Evolutionary conservation across 2,797 vertebrate genomes (phyloP).

Genomic region (Sebastes taczanowskii): DNA sequence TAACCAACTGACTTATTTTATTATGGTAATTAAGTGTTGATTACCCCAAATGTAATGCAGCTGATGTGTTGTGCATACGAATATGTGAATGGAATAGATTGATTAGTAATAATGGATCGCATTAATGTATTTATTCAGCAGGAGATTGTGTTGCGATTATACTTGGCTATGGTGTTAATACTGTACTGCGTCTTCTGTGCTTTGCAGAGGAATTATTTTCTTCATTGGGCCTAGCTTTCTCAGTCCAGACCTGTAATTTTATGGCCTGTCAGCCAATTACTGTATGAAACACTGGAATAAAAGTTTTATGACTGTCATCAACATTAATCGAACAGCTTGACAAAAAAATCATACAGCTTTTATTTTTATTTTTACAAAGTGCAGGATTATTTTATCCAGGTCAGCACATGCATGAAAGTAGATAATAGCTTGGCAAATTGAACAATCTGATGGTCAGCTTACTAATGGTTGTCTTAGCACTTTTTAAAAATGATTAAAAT

Average conservation of each 20-base stretch:
- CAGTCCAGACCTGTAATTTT: conserved; percentile 6
- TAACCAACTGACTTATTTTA: conserved; percentile 49
- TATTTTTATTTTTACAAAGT: background rate
- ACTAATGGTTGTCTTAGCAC: conserved; percentile 34
- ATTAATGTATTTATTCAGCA: conserved; percentile 34
- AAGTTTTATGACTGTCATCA: background rate
- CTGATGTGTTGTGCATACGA: conserved; percentile 26
- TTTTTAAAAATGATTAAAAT: conserved; percentile 36
- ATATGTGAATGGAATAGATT: conserved; percentile 21
- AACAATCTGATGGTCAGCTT: conserved; percentile 34
- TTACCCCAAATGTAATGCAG: conserved; percentile 43
- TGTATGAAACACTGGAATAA: background rate
- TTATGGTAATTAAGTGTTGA: conserved; percentile 58
- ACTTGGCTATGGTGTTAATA: background rate
- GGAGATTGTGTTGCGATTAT: conserved; percentile 12
- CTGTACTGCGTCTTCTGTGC: background rate
- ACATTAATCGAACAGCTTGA: conserved; percentile 18
- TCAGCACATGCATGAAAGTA: background rate
- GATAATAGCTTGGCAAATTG: conserved; percentile 12
- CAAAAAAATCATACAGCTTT: background rate
- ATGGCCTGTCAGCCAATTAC: conserved; percentile 1
- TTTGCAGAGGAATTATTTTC: conserved; percentile 6
- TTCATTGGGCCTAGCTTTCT: background rate
- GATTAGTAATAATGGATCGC: conserved; percentile 37
- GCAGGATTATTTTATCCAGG: background rate